Base-by-base conservation (phyloP, 37 sponge, comb jelly and placozoan species). In the Theonella swinhoei region DNA sequence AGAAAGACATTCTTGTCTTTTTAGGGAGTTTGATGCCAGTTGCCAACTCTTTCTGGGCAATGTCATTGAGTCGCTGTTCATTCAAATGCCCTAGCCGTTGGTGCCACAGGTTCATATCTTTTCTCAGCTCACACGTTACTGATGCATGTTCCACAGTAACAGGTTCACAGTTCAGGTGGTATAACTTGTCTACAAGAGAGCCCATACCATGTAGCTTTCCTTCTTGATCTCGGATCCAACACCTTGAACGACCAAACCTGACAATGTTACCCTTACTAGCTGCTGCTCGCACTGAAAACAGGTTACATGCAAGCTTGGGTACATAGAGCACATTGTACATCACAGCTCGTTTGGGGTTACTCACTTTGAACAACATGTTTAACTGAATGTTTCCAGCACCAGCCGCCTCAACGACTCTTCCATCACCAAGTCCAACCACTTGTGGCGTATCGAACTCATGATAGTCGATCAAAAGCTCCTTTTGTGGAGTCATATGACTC, bases 401-500 rank as follows among this genome's bases (percentile, higher is more conserved):
- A 42, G 80, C 23, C 22, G 87, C 87, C 31, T 79, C 67, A 5
- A 87, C 76, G 5, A 58, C 74, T 41, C 80, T 39, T 4, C 88
- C 88, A 69, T 88, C 77, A 30, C 83, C 89, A 0, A 88, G 66
- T 30, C 79, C 75, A 35, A 88, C 89, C 32, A 31, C 47, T 39
- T 88, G 68, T 1, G 89, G 79, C 4, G 64, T 62, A 3, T 77
- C 67, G 39, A 88, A 88, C 32, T 76, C 83, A 1, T 62, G 71
- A 29, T 88, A 88, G 60, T 88, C 47, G 17, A 40, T n/a, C 35
- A 83, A 35, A 0, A 83, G 68, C 28, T 83, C 72, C 33, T 40
- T 76, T 2, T 88, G 4, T 5, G 33, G 22, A 2, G 74, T 88
- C 89, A 88, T 88, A 75, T 88, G 79, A 77, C 83, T 88, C 0